Conservation (phyloP, 2,888 invertebrate species). For the Clivina fossor region DNA sequence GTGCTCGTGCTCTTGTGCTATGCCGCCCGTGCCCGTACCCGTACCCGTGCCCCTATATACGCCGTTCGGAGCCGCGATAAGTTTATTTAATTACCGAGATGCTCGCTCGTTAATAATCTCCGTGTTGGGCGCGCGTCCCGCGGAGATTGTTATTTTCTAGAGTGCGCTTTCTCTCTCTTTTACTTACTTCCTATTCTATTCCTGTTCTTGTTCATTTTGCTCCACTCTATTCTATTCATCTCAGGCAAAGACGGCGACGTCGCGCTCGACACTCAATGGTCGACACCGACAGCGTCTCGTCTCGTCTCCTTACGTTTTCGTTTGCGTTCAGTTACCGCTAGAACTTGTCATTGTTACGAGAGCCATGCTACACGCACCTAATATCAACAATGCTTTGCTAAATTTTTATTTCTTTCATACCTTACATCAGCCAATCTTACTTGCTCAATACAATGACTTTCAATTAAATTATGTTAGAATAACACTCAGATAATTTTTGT, state of each 20-base stretch:
- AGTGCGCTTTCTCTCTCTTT: slow-evolving; percentile 21
- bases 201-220: too few relatives aligned
- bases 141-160: slow-evolving; percentile 32
- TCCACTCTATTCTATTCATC: too few relatives aligned
- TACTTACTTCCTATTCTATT: slow-evolving; percentile 4
- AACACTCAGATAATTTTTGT: background rate
- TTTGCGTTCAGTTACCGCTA: background rate
- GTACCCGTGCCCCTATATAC: slow-evolving; percentile 19
- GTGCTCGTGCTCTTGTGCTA: too few relatives aligned
- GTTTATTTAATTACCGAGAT: slow-evolving; percentile 31
- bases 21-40: too few relatives aligned
- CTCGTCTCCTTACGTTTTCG: too few relatives aligned
- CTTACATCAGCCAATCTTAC: background rate
- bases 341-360: too few relatives aligned
- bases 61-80: slow-evolving; percentile 27
- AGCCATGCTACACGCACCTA: slow-evolving; percentile 5
- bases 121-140: slow-evolving; percentile 30
- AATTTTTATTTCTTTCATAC: slow-evolving; percentile 27
- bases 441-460: background rate
- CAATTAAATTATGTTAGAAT: background rate
- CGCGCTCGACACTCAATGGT: too few relatives aligned
- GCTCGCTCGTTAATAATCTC: slow-evolving; percentile 32
- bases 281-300: background rate
- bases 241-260: too few relatives aligned
- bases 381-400: slow-evolving; percentile 24